These are phyloP conservation scores for Limulus polyphemus DNA, from an alignment of 2,888 invertebrate genomes.

Conservation along the genomic window DNA sequence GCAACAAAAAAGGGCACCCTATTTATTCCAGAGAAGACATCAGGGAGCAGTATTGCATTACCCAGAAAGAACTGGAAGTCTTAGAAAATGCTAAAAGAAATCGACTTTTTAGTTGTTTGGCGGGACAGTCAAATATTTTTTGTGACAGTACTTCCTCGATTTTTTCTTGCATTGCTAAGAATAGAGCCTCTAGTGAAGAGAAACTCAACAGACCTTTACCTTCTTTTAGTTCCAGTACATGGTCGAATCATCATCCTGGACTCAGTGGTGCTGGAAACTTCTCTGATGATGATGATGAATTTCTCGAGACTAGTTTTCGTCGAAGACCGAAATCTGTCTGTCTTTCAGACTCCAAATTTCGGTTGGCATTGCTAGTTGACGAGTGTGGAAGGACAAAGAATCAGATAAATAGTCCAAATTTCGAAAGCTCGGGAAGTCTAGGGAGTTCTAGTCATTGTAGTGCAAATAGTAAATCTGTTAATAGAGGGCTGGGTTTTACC, in stretches of 20 bases:
- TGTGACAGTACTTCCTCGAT: slow-evolving; percentile 23
- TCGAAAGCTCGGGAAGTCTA: no score
- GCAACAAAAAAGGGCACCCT: slow-evolving; percentile 31
- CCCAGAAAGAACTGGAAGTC: slow-evolving; percentile 53
- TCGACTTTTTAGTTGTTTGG: slow-evolving; percentile 23
- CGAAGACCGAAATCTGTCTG: slow-evolving; percentile 61
- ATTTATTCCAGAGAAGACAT: slow-evolving; percentile 75
- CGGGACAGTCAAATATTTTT: slow-evolving; percentile 19
- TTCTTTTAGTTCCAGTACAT: no score
- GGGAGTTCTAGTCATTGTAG: no score
- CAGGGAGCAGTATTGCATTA: slow-evolving; percentile 83
- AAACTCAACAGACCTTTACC: slow-evolving; percentile 9
- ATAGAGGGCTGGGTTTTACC: no score
- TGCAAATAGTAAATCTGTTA: no score
- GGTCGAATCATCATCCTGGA: no score
- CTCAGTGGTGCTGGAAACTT: background rate
- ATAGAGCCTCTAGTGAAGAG: slow-evolving; percentile 19
- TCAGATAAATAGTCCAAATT: no score
- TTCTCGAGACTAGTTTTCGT: slow-evolving; percentile 53
- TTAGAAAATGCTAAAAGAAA: slow-evolving; percentile 18
- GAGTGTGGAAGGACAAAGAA: no score
- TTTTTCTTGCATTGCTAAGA: slow-evolving; percentile 21
- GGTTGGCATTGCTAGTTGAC: background rate
- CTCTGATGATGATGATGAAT: slow-evolving; percentile 9
- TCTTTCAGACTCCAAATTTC: slow-evolving; percentile 34